Base-by-base conservation (phyloP, 53 echinoderm and acorn worm genomes). In the Paracentrotus lividus region DNA sequence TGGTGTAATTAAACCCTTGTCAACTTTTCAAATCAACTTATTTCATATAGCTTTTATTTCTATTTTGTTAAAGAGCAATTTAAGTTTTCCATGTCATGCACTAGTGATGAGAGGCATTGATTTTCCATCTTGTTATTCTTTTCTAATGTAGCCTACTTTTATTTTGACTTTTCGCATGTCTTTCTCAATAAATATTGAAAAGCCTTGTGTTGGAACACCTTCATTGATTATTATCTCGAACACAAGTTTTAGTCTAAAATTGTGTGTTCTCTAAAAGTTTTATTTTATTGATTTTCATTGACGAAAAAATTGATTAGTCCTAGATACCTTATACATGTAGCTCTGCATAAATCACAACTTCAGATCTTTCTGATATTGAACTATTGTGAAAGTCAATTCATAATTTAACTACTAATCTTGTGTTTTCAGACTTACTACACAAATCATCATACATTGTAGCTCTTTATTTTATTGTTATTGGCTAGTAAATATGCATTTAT, bases 341-440 rank as follows among this genome's bases (percentile, higher is more conserved):
- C 27, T 72, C 13, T 72, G 16, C 27, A 72, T 72, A 40, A 18
- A 72, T 72, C 72, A 72, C 21, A n/a, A 5, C 18, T 36, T 18
- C 72, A 72, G 72, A 72, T 72, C 14, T 29, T n/a, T 36, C 18
- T 64, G 64, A 64, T 64, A 64, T 64, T 36, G 72, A 38, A 72
- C 21, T 20, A 72, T 72, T 40, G 38, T 3, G 5, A 40, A 1
- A 36, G n/a, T 36, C 72, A 38, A 18, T 72, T 38, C 40, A 1
- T 21, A 57, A 20, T 57, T 20, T 57, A 20, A 21, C 20, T 57
- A 21, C 72, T 72, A 21, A 72, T 72, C 20, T 72, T 72, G 1
- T 15, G 8, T 64, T 29, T 64, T n/a, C n/a, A n/a, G n/a, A n/a
- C n/a, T n/a, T n/a, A n/a, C n/a, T n/a, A n/a, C n/a, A n/a, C n/a